Evolutionary conservation across 2,888 invertebrate species (phyloP), one percentile per base, ranked within the genome.

Genomic region (Liodrosophila aerea): DNA sequence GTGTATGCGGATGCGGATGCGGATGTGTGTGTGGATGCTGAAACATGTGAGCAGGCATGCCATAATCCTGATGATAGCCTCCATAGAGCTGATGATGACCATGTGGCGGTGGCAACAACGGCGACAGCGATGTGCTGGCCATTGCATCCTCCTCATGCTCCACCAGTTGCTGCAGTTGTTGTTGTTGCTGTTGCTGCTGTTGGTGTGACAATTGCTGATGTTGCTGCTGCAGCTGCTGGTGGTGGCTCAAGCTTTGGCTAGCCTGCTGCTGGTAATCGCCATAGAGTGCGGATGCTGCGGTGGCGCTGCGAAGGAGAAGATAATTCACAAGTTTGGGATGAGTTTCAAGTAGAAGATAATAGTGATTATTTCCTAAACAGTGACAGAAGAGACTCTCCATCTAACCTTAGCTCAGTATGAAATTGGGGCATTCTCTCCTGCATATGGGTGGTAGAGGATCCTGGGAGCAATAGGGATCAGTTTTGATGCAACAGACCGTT

Each of bases 61-160:
- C 82, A 27, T 84, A 87, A 34, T 86, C 87, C 64, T 86, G 86
- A n/a, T 65, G 71, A 44, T 85, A 86, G 45, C 73, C 54, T 9
- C 81, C 67, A 12, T 81, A 76, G 13, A 83, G 66, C 50, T 82
- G 86, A 45, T 71, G 75, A 34, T 63, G 81, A 13, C 66, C 70
- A 54, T 73, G 73, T 2, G 69, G 56, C 16, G 77, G 77, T 7
- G 84, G 74, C 64, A 82, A 15, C n/a, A 82, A 47, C 4, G 86
- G 70, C 46, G 85, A 70, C 22, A 81, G 54, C 12, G 76, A 73
- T 2, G 76, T 43, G 7, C 60, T 53, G 9, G 59, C 68, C 41
- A 70, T 50, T 4, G 54, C 57, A 40, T 83, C 78, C 46, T 83
- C 78, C 16, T 77, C 66, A 9, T 44, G 62, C 11, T 80, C 71